Evolutionary conservation across 2,888 invertebrate genomes (phyloP).

Genomic region (Acronicta psi): DNA sequence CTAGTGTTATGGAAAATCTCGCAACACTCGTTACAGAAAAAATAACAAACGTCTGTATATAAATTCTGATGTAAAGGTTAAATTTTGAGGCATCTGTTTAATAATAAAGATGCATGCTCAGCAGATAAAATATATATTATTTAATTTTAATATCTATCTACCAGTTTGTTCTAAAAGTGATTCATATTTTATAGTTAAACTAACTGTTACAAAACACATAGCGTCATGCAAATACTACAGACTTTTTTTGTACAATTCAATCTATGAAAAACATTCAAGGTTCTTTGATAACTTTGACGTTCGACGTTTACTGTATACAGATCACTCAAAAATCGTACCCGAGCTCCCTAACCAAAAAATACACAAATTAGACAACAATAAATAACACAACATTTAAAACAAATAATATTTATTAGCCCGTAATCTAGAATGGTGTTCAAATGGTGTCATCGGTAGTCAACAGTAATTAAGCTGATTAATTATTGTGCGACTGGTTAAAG

Average conservation of each 20-base stretch:
- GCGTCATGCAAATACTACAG: conserved; percentile 28
- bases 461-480: too few relatives aligned
- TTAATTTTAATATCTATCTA: not conserved
- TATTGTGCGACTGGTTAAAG: too few relatives aligned
- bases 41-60: conserved; percentile 9
- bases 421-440: too few relatives aligned
- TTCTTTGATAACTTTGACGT: conserved; percentile 37
- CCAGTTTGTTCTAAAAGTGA: conserved; percentile 16
- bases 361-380: conserved; percentile 40
- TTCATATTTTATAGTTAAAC: not conserved
- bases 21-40: conserved; percentile 5
- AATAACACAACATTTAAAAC: conserved; percentile 13
- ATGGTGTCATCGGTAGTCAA: too few relatives aligned
- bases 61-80: conserved; percentile 1
- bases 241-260: not conserved
- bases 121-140: not conserved
- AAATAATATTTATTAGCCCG: not conserved
- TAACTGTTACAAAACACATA: conserved; percentile 13
- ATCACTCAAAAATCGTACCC: conserved; percentile 35
- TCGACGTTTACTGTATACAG: conserved; percentile 40
- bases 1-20: conserved; percentile 14
- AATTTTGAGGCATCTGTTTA: conserved; percentile 8
- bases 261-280: conserved; percentile 28
- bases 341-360: conserved; percentile 45
- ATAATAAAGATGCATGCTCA: conserved; percentile 16